These are phyloP conservation scores for Anthoscopus minutus DNA, from an alignment of 2,113 vertebrate genomes.

Conservation along the genomic window DNA sequence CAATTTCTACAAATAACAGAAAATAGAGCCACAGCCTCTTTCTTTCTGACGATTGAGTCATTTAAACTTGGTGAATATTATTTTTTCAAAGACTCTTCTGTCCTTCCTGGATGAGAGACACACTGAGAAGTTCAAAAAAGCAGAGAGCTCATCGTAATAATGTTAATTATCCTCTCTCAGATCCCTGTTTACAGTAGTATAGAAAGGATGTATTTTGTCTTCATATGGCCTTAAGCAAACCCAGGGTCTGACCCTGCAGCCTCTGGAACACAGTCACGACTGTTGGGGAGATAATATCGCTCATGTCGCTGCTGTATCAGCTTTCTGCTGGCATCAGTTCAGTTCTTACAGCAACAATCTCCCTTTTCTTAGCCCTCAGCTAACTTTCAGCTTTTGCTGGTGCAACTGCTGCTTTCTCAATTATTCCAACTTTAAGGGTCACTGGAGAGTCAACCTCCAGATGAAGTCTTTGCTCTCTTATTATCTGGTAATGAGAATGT, in stretches of 20 bases:
- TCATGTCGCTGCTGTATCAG: constrained; percentile 8
- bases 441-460: constrained; percentile 13
- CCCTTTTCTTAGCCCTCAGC: background rate
- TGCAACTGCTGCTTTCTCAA: constrained; percentile 22
- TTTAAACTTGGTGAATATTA: background rate
- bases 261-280: constrained; percentile 31
- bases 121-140: background rate
- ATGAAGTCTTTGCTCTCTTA: background rate
- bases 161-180: background rate
- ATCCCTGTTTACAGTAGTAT: constrained; percentile 2
- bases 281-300: constrained; percentile 1
- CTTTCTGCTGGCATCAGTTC: background rate
- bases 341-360: constrained; percentile 6
- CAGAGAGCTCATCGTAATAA: background rate
- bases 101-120: background rate
- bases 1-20: background rate
- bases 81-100: background rate
- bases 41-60: background rate
- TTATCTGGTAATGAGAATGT: background rate
- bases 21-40: background rate
- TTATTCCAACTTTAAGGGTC: constrained; percentile 31
- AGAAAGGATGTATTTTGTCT: constrained; percentile 26
- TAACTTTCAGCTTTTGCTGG: background rate
- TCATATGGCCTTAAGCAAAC: constrained; percentile 36
- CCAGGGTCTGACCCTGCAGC: background rate